Base-by-base conservation (phyloP, 64 coral and sea anemone genomes). In the Hydrozoanthus tunicans region DNA sequence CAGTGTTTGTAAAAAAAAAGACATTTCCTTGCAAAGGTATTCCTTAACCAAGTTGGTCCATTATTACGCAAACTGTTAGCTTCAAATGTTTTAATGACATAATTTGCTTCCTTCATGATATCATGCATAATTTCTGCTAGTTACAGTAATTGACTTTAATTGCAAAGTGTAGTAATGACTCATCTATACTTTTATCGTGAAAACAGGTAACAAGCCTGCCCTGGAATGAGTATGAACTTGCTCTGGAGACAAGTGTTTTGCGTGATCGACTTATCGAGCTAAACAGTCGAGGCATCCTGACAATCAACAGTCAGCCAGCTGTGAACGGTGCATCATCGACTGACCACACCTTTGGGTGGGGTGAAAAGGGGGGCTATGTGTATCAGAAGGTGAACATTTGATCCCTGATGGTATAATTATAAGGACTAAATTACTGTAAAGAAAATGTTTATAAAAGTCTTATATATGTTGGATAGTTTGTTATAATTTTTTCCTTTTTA, bases 301-400 rank as follows among this genome's bases (percentile, higher is more conserved):
- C 93, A 65, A 98, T 98, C 9, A 98, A 98, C 94, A 98, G 96
- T 92, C 96, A 98, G 89, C 96, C 96, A 26, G 79, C 92, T 60
- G 96, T 95, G 26, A 98, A 98, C 85, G 94, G 78, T 56, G 92
- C 83, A 11, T 53, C 89, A 26, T 98, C 96, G 17, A 93, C 62
- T 53, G 96, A 98, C 43, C 83, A 82, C 6, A 23, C 89, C 32
- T 83, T 95, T 24, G 96, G 96, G 5, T 98, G 96, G 96, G 96
- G 96, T 51, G 92, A 92, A 24, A 86, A 81, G 78, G 96, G 96
- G n/a, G 96, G 96, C 14, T 98, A 98, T 64, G 86, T 98, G 9
- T 98, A 98, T 66, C 96, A 98, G 81, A 98, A 98, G 91, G 96
- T 98, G 77, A 73, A 12, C 12, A 24, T 61, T 7, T 24, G 15